Conservation (phyloP, 1,140 invertebrate species). For the Drosophila pseudoananassae region DNA sequence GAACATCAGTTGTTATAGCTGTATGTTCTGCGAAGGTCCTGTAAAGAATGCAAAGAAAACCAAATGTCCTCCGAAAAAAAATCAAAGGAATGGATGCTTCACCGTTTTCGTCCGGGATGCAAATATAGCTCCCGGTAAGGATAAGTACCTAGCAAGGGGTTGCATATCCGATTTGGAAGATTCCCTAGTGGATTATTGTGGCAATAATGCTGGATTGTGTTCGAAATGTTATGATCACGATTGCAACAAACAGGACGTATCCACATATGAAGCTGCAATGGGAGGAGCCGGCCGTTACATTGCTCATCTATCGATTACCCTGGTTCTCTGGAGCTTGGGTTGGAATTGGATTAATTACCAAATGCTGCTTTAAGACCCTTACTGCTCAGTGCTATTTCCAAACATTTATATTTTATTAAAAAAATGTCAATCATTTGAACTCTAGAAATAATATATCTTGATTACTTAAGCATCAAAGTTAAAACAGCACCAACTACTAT, state of each 20-base stretch:
- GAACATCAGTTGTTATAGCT: slow-evolving; percentile 16
- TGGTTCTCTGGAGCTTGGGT: slow-evolving; percentile 16
- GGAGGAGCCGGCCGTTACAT: neutral
- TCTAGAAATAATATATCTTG: neutral
- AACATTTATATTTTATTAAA: neutral
- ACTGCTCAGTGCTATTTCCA: neutral
- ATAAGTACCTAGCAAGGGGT: slow-evolving; percentile 54
- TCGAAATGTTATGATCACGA: slow-evolving; percentile 30
- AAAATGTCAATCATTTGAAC: neutral
- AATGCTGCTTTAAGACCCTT: neutral
- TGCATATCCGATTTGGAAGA: slow-evolving; percentile 55
- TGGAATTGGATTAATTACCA: slow-evolving; percentile 7
- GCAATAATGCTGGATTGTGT: slow-evolving; percentile 42
- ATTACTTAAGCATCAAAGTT: neutral
- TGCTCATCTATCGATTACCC: neutral
- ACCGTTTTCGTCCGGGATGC: slow-evolving; percentile 10
- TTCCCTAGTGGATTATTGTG: slow-evolving; percentile 34
- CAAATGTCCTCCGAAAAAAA: neutral
- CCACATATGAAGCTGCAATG: neutral
- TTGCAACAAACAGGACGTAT: slow-evolving; percentile 51
- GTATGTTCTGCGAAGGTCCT: slow-evolving; percentile 15
- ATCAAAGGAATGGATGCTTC: slow-evolving; percentile 6
- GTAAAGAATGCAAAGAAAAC: neutral
- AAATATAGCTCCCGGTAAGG: slow-evolving; percentile 27
- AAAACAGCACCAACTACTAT: neutral